phyloP scores from a whole-genome alignment of 2,113 vertebrate genomes.

The Clarias batrachus region DNA sequence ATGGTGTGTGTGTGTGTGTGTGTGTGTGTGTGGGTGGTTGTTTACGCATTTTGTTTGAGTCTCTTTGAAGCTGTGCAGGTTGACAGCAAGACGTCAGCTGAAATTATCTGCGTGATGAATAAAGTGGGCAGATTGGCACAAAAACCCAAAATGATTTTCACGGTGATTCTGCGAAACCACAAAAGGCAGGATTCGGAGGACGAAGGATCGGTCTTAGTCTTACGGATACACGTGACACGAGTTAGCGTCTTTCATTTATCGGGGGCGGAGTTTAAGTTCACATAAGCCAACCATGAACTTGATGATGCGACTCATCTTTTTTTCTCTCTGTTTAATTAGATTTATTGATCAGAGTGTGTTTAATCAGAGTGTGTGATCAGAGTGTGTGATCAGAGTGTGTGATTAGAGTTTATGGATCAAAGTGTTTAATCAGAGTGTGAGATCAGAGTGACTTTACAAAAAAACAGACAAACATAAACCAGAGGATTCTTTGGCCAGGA shows the following conservation, averaged over 20 bases:
- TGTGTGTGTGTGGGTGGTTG: not conserved
- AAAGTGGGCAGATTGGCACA: constrained; percentile 15
- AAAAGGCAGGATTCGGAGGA: not conserved
- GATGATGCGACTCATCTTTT: not conserved
- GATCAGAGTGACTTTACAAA: not conserved
- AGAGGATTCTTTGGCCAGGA: not conserved
- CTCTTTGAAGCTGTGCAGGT: constrained; percentile 33
- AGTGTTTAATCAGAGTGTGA: not conserved
- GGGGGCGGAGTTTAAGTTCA: not conserved
- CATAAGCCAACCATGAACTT: not conserved
- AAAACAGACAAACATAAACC: not conserved
- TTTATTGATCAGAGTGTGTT: not conserved
- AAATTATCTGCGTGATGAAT: constrained; percentile 33
- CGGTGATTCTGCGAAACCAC: not conserved
- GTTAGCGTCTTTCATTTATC: not conserved
- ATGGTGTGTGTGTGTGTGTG: not conserved
- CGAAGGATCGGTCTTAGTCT: not conserved
- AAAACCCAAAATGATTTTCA: not conserved
- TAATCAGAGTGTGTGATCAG: not conserved
- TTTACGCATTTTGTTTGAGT: not conserved
- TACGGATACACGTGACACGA: not conserved
- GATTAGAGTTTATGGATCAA: not conserved
- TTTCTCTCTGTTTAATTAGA: no score
- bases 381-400: not conserved
- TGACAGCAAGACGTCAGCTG: constrained; percentile 24